A percentile compares a stretch with the other conserved stretches of the same genome.
These are phyloP conservation scores for Vicugna pacos DNA, from an alignment of 2,113 vertebrate genomes.

Conservation along the genomic window DNA sequence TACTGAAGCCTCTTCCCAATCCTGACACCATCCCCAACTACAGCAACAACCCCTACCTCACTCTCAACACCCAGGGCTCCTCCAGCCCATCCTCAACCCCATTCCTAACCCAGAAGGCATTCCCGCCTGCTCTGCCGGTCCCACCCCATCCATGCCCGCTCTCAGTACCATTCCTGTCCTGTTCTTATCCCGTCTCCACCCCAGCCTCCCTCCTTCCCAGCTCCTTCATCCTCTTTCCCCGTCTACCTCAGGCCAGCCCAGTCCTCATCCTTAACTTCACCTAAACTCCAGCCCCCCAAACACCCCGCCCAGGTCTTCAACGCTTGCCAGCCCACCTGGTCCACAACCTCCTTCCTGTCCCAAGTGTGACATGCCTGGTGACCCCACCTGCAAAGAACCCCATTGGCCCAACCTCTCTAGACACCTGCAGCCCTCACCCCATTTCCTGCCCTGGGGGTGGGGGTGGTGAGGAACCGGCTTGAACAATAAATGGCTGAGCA, in stretches of 20 bases:
- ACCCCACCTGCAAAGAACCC: neutral
- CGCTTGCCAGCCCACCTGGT: neutral
- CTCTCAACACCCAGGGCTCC: neutral
- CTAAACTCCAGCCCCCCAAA: neutral
- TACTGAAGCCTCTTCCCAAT: accelerated
- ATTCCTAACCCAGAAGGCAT: neutral
- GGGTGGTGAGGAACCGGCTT: neutral
- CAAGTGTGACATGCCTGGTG: neutral
- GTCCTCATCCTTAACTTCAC: neutral
- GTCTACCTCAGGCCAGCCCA: neutral
- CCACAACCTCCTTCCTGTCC: neutral
- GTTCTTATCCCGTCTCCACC: too few species aligned
- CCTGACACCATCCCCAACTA: accelerated
- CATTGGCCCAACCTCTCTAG: accelerated
- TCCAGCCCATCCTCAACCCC: neutral
- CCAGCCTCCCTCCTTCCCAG: neutral
- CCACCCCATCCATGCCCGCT: neutral
- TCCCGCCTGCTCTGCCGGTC: neutral
- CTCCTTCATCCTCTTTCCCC: neutral
- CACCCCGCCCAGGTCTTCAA: neutral
- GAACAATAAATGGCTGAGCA: slow-evolving; percentile 65
- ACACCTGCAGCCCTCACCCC: neutral
- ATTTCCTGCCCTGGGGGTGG: neutral
- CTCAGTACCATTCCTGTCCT: accelerated
- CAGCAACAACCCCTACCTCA: neutral